Evolutionary conservation across 2,888 invertebrate species (phyloP), one percentile per base, ranked within the genome.

Genomic region (Dolichopus griseipennis): DNA sequence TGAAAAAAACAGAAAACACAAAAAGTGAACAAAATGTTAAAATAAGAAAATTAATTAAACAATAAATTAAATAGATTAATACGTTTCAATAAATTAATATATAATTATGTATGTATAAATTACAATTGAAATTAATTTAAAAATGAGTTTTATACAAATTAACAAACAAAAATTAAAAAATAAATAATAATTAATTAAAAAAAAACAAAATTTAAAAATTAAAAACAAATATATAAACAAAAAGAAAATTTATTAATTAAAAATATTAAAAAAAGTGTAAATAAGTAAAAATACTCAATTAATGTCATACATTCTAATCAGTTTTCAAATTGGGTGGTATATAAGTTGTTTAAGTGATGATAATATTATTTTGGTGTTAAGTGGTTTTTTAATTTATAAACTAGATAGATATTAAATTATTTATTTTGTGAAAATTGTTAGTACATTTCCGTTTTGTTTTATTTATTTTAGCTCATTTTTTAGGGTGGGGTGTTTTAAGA

Each of bases 251-350:
- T n/a, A n/a, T n/a, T n/a, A n/a, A n/a, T n/a, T n/a, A n/a, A n/a
- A n/a, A n/a, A n/a, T n/a, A 27, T 4, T 2, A 27, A 27, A 27
- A 5, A 27, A 27, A 27, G 27, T 27, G 27, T 18, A 65, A 64
- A 67, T 22, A 41, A 65, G 18, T 33, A 66, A 33, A 66, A 66
- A 21, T 21, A 52, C 52, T 52, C 52, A 52, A 52, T 52, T 52
- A 52, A 15, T 52, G 18, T 52, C n/a, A 52, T 52, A 12, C n/a
- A 52, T 52, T 15, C 1, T 52, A 52, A 52, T 52, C n/a, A 52
- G 18, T 52, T 52, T 8, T 52, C 18, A 52, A 18, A 52, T 52
- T 12, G 52, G 52, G 52, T 52, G 52, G 52, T n/a, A 52, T n/a
- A 6, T 52, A 52, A 52, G 6, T 52, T 52, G 15, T 52, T 18